Evolutionary conservation across 2,888 invertebrate species (phyloP).

Genomic region (Trichopoda pennipes): DNA sequence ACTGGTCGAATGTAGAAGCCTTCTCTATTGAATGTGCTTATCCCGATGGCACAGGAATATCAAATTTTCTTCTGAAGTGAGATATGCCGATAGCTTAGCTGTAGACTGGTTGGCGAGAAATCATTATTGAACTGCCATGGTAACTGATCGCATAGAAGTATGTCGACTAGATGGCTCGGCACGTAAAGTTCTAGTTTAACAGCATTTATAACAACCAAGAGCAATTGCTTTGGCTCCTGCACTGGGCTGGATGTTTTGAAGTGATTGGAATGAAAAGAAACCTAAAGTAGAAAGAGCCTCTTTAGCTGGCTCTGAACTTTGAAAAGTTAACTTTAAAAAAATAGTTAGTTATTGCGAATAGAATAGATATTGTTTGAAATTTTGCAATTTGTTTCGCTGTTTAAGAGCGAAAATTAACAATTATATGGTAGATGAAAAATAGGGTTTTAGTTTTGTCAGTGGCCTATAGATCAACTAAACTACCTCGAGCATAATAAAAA

Average conservation of each 20-base stretch:
- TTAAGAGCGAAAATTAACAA: too few species aligned
- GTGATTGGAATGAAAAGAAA: conserved; percentile 92
- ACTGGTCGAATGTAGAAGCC: conserved; percentile 94
- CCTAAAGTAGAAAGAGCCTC: conserved; percentile 94
- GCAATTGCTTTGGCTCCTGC: conserved; percentile 95
- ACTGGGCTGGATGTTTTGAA: conserved; percentile 95
- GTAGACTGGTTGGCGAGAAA: conserved; percentile 93
- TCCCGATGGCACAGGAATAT: conserved; percentile 89
- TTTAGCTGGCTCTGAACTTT: conserved; percentile 89
- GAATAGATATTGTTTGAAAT: too few species aligned
- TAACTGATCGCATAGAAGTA: conserved; percentile 94
- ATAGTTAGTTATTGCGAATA: too few species aligned
- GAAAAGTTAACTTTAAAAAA: too few species aligned
- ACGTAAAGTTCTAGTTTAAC: conserved; percentile 89
- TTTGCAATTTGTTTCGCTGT: too few species aligned
- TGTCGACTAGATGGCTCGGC: conserved; percentile 90
- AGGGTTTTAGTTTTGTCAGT: too few species aligned
- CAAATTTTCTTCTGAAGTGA: conserved; percentile 87
- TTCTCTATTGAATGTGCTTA: conserved; percentile 89
- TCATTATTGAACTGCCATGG: conserved; percentile 95
- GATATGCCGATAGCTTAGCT: conserved; percentile 93
- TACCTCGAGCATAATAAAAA: too few species aligned
- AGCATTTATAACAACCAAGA: conserved; percentile 92
- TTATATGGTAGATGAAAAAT: too few species aligned
- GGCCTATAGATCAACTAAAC: too few species aligned